Evolutionary conservation across 2,888 invertebrate species (phyloP).

Genomic region (Magallana nippona): DNA sequence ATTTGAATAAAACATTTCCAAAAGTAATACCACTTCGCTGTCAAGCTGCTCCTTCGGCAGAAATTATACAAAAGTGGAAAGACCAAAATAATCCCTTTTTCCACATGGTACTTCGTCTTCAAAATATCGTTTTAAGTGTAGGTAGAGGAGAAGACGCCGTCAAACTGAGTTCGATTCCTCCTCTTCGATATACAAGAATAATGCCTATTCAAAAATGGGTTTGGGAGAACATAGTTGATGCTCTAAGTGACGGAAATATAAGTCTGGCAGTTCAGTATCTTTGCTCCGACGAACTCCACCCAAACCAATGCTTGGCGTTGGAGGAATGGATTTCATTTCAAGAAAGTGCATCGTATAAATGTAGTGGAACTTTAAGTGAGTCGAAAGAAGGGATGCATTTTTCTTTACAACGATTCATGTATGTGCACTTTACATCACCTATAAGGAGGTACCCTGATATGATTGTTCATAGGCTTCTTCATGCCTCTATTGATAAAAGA

Average conservation of each 20-base stretch:
- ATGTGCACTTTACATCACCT: constrained; percentile 63
- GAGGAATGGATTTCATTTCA: constrained; percentile 59
- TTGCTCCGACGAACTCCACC: constrained; percentile 57
- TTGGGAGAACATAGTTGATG: constrained; percentile 49
- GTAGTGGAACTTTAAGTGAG: constrained; percentile 45
- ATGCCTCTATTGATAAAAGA: constrained; percentile 46
- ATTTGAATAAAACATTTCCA: constrained; percentile 41
- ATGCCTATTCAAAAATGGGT: constrained; percentile 52
- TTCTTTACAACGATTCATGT: constrained; percentile 49
- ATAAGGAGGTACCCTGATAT: constrained; percentile 59
- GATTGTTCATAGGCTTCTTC: constrained; percentile 56
- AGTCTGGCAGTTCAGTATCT: constrained; percentile 45
- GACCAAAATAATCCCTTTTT: constrained; percentile 44
- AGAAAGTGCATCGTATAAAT: constrained; percentile 57
- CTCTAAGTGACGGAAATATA: constrained; percentile 36
- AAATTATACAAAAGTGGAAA: constrained; percentile 50
- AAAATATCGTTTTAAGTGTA: constrained; percentile 28
- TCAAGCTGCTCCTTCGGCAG: constrained; percentile 51
- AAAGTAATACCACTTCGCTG: constrained; percentile 53
- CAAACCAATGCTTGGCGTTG: constrained; percentile 54
- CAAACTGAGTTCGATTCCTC: neutral
- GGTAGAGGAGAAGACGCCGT: neutral
- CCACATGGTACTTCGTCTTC: constrained; percentile 51
- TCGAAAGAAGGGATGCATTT: constrained; percentile 51
- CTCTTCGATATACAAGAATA: constrained; percentile 24